A percentile compares a stretch with the other conserved stretches of the same genome.
Conservation (phyloP, 2,797 vertebrate species). For the Paedocypris micromegethes region DNA sequence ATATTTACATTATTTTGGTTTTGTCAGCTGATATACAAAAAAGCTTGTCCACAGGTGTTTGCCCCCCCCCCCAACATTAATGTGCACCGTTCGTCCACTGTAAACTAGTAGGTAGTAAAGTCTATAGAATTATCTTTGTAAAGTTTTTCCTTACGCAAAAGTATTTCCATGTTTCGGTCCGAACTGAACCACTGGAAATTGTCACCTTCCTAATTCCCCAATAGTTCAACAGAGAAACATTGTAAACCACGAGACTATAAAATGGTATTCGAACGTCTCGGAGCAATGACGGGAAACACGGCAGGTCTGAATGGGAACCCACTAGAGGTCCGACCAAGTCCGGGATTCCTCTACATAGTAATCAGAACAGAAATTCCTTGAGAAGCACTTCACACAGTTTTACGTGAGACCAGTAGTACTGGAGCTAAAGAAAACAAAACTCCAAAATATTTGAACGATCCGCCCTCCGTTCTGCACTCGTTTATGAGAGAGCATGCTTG, state of each 20-base stretch:
- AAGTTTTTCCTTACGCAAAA: background rate
- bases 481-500: constrained; percentile 66
- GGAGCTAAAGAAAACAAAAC: constrained; percentile 60
- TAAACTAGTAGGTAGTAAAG: constrained; percentile 44
- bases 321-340: constrained; percentile 49
- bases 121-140: constrained; percentile 42
- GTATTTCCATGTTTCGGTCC: background rate
- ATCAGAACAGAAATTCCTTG: constrained; percentile 48
- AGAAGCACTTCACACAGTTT: constrained; percentile 57
- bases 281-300: constrained; percentile 55
- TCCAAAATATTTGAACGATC: constrained; percentile 53
- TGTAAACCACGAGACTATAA: constrained; percentile 51
- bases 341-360: constrained; percentile 52
- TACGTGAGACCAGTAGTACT: constrained; percentile 52
- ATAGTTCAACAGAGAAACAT: constrained; percentile 52
- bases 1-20: constrained; percentile 76
- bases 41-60: constrained; percentile 43
- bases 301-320: constrained; percentile 51
- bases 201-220: constrained; percentile 45
- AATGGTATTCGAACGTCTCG: constrained; percentile 54
- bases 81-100: constrained; percentile 40
- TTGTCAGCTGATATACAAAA: constrained; percentile 66
- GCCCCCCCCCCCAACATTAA: constrained; percentile 35
- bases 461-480: constrained; percentile 57
- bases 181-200: constrained; percentile 25